Base-by-base conservation (phyloP, 23 tunicate species). In the Trididemnum clinides region DNA sequence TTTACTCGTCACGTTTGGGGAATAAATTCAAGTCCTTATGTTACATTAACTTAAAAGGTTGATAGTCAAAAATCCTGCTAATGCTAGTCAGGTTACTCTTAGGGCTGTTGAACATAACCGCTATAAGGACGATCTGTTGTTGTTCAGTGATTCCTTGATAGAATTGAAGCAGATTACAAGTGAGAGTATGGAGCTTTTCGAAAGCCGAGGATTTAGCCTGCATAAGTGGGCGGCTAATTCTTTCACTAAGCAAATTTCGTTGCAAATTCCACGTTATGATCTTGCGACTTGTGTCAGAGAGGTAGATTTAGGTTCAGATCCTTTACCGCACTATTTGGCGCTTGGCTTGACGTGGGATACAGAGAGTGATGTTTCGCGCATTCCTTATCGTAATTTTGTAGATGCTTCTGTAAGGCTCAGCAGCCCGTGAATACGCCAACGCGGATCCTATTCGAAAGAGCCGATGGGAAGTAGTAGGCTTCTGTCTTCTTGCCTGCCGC, bases 121-220 rank as follows among this genome's bases (percentile, higher is more conserved):
- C 27, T 38, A 73, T 23, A 73, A 36, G 57, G 57, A 73, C 38
- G 57, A 36, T 39, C 18, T 36, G 27, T 5, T 62, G 26, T 22
- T 73, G 3, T 23, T 29, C 3, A 5, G 28, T 36, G 57, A 73
- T 28, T 36, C 28, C 28, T 38, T 73, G 26, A 5, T 6, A 19
- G 80, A 73, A 20, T 7, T 23, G 18, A 30, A 73, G 57, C n/a
- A 73, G 3, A 6, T 69, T 33, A 7, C 76, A 5, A 10, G 21
- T 6, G 76, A 73, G 22, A 2, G 31, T 19, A 73, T 73, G 29
- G 26, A 37, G 5, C 57, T 73, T 19, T 36, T 36, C 18, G 7
- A 36, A n/a, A 73, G 57, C 31, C 54, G 80, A 7, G 80, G 80
- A 7, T 73, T 73, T 73, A 73, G 38, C 15, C 80, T 73, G 22